phyloP scores from a whole-genome alignment of 2,113 vertebrate genomes.

The Gymnorhina tibicen region DNA sequence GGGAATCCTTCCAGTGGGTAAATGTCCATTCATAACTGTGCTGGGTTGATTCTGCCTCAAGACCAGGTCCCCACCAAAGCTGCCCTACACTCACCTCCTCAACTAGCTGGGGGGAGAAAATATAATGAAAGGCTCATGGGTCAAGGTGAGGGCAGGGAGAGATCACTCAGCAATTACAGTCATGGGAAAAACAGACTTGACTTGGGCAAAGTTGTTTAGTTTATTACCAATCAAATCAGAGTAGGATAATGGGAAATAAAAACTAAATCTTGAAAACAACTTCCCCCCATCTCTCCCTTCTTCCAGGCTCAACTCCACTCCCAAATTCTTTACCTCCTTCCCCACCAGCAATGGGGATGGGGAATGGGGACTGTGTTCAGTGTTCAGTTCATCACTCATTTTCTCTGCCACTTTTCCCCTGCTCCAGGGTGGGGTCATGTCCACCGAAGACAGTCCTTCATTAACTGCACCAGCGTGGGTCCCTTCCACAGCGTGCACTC shows the following conservation, averaged over 20 bases:
- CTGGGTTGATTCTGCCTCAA: background rate
- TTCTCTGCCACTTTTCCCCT: background rate
- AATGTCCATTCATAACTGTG: background rate
- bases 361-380: background rate
- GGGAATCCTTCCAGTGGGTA: background rate
- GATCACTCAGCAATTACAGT: background rate
- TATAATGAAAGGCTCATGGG: background rate
- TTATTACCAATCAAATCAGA: background rate
- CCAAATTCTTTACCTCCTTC: background rate
- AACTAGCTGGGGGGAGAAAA: background rate
- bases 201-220: background rate
- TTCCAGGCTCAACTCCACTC: background rate
- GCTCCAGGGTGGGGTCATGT: background rate
- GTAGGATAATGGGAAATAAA: background rate
- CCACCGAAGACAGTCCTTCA: background rate
- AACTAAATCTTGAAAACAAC: background rate
- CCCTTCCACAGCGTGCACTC: background rate
- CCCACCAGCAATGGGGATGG: background rate
- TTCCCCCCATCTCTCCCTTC: background rate
- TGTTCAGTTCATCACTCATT: background rate
- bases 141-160: background rate
- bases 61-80: background rate
- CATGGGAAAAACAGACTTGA: background rate
- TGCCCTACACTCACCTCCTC: background rate
- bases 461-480: background rate